Base-by-base conservation (phyloP, 1,140 invertebrate species). In the Himalopsyche phryganea region DNA sequence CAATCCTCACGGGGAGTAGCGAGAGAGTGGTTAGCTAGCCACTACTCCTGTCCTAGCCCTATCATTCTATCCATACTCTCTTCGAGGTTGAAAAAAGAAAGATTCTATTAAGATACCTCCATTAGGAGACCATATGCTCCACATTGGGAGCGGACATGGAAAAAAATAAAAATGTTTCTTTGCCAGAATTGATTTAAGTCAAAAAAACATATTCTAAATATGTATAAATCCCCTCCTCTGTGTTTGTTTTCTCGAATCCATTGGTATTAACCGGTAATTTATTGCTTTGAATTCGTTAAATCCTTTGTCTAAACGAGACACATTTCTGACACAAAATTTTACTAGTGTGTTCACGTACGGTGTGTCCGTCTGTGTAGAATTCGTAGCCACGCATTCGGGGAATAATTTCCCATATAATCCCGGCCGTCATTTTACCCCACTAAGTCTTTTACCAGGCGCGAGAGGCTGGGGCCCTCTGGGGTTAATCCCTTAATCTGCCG, bases 401-500 rank as follows among this genome's bases (percentile, higher is more conserved):
- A 20, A 45, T 44, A 14, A 53, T 53, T 23, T 40, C 38, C 38
- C 38, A 13, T 13, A 17, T 49, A 17, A 56, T 56, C 53, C 52
- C 17, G 54, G 19, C 46, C 50, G 60, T 62, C 60, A 58, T 54
- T 57, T 56, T 42, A 44, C 41, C 42, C 19, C 35, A 40, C 20
- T 23, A 51, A 51, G 50, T 52, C 17, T 28, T 23, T 32, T 49
- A 49, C 47, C 36, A 35, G 53, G 53, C 9, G 17, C 17, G 50
- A 45, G 11, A 41, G 18, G 11, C 38, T 49, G 15, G 41, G 40
- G 15, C 42, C 61, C 57, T 36, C 41, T 9, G 52, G 57, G 61
- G 52, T 48, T 63, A 63, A 63, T 63, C 61, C 61, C 61, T 59
- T 63, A 59, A 63, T 63, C 61, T 57, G 41, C 46, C 49, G 57